Conservation (phyloP, 2,113 vertebrate species). For the Amblyopsis rosae region DNA sequence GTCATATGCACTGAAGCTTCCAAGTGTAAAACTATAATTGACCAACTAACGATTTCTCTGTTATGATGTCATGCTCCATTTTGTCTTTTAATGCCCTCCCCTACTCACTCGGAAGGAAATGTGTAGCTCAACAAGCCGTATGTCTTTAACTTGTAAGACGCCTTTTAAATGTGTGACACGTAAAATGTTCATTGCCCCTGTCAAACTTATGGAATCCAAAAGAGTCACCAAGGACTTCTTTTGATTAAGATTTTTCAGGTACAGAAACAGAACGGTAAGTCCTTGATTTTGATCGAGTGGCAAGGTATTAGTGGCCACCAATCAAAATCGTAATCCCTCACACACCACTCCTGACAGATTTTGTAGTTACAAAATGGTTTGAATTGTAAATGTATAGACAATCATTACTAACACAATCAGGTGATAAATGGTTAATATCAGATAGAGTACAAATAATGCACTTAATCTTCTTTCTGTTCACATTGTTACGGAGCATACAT, state of each 20-base stretch:
- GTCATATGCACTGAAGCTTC: constrained; percentile 64
- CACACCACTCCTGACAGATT: constrained; percentile 23
- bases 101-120: constrained; percentile 73
- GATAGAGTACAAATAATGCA: constrained; percentile 48
- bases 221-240: constrained; percentile 40
- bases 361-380: constrained; percentile 26
- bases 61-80: constrained; percentile 72
- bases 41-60: constrained; percentile 73
- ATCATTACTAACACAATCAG: constrained; percentile 26
- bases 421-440: constrained; percentile 24
- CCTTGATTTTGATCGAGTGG: constrained; percentile 73
- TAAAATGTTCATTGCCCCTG: constrained; percentile 35
- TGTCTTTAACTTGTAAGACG: constrained; percentile 65
- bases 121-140: constrained; percentile 72
- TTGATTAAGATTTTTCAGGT: constrained; percentile 62
- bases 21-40: constrained; percentile 68
- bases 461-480: constrained; percentile 30
- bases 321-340: constrained; percentile 64
- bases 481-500: constrained; percentile 54
- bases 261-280: constrained; percentile 78
- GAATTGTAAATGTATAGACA: constrained; percentile 33
- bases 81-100: constrained; percentile 73
- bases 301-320: constrained; percentile 50
- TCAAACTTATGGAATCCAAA: constrained; percentile 41
- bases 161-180: constrained; percentile 58